Conservation (phyloP, 1,140 invertebrate species). For the Meloidogyne hapla region DNA sequence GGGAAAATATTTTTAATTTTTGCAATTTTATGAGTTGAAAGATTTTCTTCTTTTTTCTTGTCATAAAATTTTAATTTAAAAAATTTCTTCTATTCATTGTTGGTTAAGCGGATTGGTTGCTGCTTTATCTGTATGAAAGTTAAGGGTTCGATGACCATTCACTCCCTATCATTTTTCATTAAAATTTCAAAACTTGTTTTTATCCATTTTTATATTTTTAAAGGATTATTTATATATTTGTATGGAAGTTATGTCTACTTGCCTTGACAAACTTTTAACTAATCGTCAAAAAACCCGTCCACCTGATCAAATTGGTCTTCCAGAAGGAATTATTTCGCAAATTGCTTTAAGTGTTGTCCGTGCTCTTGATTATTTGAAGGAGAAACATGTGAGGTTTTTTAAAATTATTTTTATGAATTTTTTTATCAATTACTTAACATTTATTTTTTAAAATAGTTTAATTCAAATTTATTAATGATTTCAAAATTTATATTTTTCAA, state of each 20-base stretch:
- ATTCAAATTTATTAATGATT: too few relatives aligned
- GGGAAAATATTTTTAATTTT: too few relatives aligned
- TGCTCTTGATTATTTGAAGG: slow-evolving; percentile 92
- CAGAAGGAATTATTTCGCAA: slow-evolving; percentile 91
- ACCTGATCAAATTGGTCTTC: slow-evolving; percentile 73
- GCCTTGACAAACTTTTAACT: slow-evolving; percentile 82
- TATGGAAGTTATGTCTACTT: slow-evolving; percentile 96
- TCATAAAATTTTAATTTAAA: too few relatives aligned
- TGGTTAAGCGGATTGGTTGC: too few relatives aligned
- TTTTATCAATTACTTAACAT: neutral
- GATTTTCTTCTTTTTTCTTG: too few relatives aligned
- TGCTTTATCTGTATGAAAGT: too few relatives aligned
- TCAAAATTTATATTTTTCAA: too few relatives aligned
- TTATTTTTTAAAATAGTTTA: too few relatives aligned
- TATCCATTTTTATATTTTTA: slow-evolving; percentile 16
- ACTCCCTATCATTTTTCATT: neutral
- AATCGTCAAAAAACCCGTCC: slow-evolving; percentile 71
- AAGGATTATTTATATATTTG: slow-evolving; percentile 53
- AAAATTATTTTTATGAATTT: neutral
- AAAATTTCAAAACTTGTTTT: slow-evolving; percentile 2
- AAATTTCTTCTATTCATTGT: too few relatives aligned
- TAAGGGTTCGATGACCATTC: too few relatives aligned
- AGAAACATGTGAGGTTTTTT: slow-evolving; percentile 69
- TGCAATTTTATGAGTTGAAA: too few relatives aligned
- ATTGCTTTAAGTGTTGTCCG: slow-evolving; percentile 93